Percentiles rank a stretch among this genome's conserved stretches.
phyloP scores from a whole-genome alignment of 2,888 invertebrate genomes.

The Chrysolina oricalcia region DNA sequence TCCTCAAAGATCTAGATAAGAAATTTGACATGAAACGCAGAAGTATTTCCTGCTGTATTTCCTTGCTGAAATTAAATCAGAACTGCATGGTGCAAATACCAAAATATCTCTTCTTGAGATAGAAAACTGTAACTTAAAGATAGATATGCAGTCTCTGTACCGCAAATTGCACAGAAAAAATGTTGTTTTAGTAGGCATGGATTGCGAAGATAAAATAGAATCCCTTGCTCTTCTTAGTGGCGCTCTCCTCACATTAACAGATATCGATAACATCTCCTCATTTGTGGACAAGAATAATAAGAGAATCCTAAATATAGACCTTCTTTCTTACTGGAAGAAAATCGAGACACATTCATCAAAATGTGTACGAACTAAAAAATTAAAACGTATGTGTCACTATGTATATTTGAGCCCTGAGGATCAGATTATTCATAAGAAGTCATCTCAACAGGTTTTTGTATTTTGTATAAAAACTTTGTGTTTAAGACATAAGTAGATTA shows the following conservation, averaged over 20 bases:
- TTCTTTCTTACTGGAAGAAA: constrained; percentile 20
- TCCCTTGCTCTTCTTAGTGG: constrained; percentile 10
- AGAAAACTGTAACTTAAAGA: constrained; percentile 21
- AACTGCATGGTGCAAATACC: constrained; percentile 24
- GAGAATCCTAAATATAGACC: constrained; percentile 21
- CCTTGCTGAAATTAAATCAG: constrained; percentile 29
- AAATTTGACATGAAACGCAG: not conserved
- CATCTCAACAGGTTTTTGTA: no score
- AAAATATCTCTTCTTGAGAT: constrained; percentile 25
- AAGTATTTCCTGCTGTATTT: no score
- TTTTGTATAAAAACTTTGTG: no score
- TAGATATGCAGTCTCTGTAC: constrained; percentile 18
- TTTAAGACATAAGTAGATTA: no score
- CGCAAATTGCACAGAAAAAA: constrained; percentile 20
- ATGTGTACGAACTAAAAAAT: constrained; percentile 22
- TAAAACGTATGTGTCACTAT: constrained; percentile 9
- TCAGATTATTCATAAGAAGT: no score
- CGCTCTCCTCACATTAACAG: constrained; percentile 15
- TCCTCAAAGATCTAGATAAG: not conserved
- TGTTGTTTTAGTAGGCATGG: constrained; percentile 9
- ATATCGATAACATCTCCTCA: constrained; percentile 19
- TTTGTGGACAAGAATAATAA: constrained; percentile 19
- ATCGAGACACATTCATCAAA: constrained; percentile 2
- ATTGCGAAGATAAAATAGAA: constrained; percentile 20
- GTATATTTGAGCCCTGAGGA: no score